Evolutionary conservation across 2,797 vertebrate genomes (phyloP), one percentile per base, ranked within the genome.

Genomic region (Ambastaia sidthimunki): DNA sequence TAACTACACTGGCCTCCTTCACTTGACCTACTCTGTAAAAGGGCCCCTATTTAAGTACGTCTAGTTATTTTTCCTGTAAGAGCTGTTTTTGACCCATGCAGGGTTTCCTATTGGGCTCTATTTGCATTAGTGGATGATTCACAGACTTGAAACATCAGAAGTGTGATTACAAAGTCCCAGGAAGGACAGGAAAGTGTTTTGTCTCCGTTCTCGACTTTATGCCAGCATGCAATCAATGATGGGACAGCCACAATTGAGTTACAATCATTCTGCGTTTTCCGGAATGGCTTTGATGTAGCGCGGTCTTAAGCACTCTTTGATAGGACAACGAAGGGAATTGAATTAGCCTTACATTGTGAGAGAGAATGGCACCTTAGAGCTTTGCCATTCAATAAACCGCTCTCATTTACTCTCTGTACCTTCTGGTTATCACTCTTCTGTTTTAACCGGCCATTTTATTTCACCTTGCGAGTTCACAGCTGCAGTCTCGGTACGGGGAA

Each of bases 191-290:
- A 85, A 89, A 90, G 86, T 87, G 81, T 84, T 88, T 89, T 87
- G 88, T 90, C 88, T 90, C 77, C 84, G 80, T 86, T 88, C 86
- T 88, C 89, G 88, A 86, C 89, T 90, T 86, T 90, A 91, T 89
- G 21, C 89, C 83, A 71, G 84, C 87, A 88, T 87, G 88, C 88
- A 90, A 93, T 93, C 93, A 91, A 92, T 91, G 90, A 89, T 71
- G 80, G 66, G 75, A 75, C n/a, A 62, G 85, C 85, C 88, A 89
- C 89, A 92, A 94, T 91, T 91, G 89, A 92, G 87, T 91, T 93
- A 90, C 85, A 90, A 87, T 92, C 90, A 90, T 92, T 90, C 85
- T 81, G 87, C 89, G 82, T 91, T 90, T 92, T 92, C 91, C 86
- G 63, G 80, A 80, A 85, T 84, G 59, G 82, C 89, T 91, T 90